These are phyloP conservation scores for Netelia virgata DNA, from an alignment of 2,888 invertebrate genomes.

Conservation along the genomic window DNA sequence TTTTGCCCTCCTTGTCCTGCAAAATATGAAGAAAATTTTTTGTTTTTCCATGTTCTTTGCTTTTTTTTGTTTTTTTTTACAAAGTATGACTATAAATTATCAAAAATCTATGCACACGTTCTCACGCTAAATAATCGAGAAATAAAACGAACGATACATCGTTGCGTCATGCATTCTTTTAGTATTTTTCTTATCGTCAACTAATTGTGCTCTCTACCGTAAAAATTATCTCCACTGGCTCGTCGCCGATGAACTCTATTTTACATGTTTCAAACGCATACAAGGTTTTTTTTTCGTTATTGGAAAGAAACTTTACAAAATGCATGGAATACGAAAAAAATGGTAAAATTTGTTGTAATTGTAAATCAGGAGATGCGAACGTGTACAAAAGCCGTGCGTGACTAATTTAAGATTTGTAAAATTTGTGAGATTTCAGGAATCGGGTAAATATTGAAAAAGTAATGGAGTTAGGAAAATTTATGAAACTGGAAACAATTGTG, in stretches of 20 bases:
- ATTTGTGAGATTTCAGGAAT: too few relatives aligned
- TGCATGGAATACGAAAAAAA: too few relatives aligned
- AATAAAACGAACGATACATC: neutral
- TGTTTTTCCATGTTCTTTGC: conserved; percentile 9
- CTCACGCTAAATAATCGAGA: conserved; percentile 2
- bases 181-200: conserved; percentile 10
- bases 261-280: conserved; percentile 15
- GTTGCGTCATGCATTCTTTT: conserved; percentile 34
- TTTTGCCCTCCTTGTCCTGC: conserved; percentile 94
- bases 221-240: conserved; percentile 6
- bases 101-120: conserved; percentile 21
- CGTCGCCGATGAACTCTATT: neutral
- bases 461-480: neutral
- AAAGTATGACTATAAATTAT: neutral
- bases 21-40: conserved; percentile 79
- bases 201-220: conserved; percentile 32
- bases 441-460: too few relatives aligned
- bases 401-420: too few relatives aligned
- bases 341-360: too few relatives aligned
- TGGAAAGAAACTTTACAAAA: neutral
- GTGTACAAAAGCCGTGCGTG: too few relatives aligned
- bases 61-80: neutral
- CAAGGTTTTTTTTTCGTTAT: neutral
- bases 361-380: too few relatives aligned
- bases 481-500: neutral